These are phyloP conservation scores for Lycodopsis pacificus DNA, from an alignment of 2,797 vertebrate species.

Conservation along the genomic window DNA sequence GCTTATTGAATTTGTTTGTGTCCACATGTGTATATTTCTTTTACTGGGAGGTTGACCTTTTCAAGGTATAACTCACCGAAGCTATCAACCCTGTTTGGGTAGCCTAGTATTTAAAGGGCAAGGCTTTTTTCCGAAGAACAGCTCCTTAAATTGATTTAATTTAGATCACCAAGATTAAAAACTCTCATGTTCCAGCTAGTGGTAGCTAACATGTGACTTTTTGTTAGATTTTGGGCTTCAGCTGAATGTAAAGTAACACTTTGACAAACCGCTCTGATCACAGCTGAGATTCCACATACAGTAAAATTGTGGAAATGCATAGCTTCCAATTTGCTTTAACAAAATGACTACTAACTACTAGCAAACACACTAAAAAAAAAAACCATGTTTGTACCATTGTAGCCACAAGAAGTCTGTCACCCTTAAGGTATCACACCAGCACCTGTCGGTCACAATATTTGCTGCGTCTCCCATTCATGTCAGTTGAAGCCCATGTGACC, in stretches of 20 bases:
- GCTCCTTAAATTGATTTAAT: not conserved
- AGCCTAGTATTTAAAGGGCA: not conserved
- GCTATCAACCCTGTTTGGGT: not conserved
- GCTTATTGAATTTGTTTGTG: not conserved
- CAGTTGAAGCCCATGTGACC: not conserved
- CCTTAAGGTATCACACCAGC: not conserved
- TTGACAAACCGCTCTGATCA: not conserved
- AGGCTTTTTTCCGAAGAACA: not conserved
- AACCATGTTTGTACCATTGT: not conserved
- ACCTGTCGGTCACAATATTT: not conserved
- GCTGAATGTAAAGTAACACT: not conserved
- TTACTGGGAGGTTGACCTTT: not conserved
- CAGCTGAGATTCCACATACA: not conserved
- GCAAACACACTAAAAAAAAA: not conserved
- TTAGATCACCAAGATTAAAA: not conserved
- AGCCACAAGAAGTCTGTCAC: not conserved
- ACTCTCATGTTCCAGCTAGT: not conserved
- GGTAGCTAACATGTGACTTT: not conserved
- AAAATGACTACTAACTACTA: not conserved
- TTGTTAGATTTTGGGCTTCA: too few relatives aligned
- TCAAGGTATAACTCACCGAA: not conserved
- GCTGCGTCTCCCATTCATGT: not conserved
- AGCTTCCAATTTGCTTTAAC: not conserved
- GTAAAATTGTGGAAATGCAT: not conserved
- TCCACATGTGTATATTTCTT: not conserved